Evolutionary conservation across 2,113 vertebrate genomes (phyloP), one percentile per base, ranked within the genome.

Genomic region (Paracanthobrama guichenoti): DNA sequence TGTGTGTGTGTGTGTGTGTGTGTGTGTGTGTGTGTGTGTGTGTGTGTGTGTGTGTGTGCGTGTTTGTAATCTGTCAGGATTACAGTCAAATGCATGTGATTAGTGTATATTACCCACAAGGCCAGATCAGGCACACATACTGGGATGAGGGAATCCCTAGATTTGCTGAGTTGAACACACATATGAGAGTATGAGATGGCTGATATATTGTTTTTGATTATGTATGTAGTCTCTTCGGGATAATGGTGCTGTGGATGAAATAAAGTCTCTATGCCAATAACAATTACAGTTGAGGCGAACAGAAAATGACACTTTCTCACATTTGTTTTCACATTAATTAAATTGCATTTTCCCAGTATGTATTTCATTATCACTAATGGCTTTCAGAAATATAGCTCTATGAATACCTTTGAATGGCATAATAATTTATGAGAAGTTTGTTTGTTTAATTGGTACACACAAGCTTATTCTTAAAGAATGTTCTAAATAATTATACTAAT

Each of bases 81-180:
- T 86, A 86, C 74, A 67, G 31, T 80, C 24, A 84, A 22, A 74
- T 53, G 24, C 48, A 75, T 80, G 81, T 79, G 44, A 86, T 86
- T 83, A 74, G 28, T 79, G 71, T 86, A 57, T 48, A 76, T 86
- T 55, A 20, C 79, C 24, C 60, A 22, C 26, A 66, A 80, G 10
- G 10, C 78, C 60, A 50, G 60, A 60, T 72, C 69, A 75, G n/a
- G 44, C 13, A 75, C 31, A 82, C 24, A 60, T 31, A 46, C 48
- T 24, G 22, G 72, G 12, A 79, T 50, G 20, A 48, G 44, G 16
- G 44, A 66, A 31, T 80, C 42, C 24, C 46, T 48, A 20, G 77
- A 62, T 62, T 57, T 78, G 31, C 24, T 18, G 24, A 11, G n/a
- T 48, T 24, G n/a, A 42, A 20, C 42, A 62, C 13, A 11, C 7